Evolutionary conservation across 1,140 invertebrate genomes (phyloP), one percentile per base, ranked within the genome.

Genomic region (Anoplophora glabripennis): DNA sequence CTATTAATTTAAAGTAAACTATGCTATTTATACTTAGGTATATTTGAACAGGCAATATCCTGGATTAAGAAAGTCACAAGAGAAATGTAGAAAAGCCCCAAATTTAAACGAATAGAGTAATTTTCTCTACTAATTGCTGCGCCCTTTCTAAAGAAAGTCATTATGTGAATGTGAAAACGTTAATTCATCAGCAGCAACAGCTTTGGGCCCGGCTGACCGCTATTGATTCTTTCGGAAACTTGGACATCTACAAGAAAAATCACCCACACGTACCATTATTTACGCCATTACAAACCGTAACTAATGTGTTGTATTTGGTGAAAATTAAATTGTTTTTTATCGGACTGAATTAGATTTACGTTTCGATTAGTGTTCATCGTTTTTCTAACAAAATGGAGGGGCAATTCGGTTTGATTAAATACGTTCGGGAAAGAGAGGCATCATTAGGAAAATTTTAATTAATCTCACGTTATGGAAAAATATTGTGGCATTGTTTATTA

Each of bases 301-400:
- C 52, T 54, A 54, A 54, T 54, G 52, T 54, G 44, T 54, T 54
- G 52, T 41, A 40, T 54, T 52, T 52, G 35, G 52, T 17, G 14
- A 40, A 54, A 41, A 54, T 54, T 54, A 54, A 54, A 54, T 54
- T 54, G 52, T 54, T 54, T 54, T 54, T 36, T 41, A 54, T 54
- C 44, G 21, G 21, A 5, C 21, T 5, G 21, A 28, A 28, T 28
- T 28, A 28, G 21, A 28, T 28, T 28, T 28, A 28, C 21, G 21
- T 28, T 28, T 28, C 21, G 21, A 28, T 28, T 28, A 28, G 21
- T 28, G 21, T 28, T 28, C 21, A 28, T 28, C 21, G 21, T 28
- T 28, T 28, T 28, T 28, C 21, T 28, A 28, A 28, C 21, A 28
- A 2, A 28, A 5, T 28, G 21, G 21, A 28, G 21, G 2, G 21